A percentile compares a stretch with the other conserved stretches of the same genome.
These are phyloP conservation scores for Myzus persicae DNA, from an alignment of 1,140 invertebrate species.

Conservation along the genomic window DNA sequence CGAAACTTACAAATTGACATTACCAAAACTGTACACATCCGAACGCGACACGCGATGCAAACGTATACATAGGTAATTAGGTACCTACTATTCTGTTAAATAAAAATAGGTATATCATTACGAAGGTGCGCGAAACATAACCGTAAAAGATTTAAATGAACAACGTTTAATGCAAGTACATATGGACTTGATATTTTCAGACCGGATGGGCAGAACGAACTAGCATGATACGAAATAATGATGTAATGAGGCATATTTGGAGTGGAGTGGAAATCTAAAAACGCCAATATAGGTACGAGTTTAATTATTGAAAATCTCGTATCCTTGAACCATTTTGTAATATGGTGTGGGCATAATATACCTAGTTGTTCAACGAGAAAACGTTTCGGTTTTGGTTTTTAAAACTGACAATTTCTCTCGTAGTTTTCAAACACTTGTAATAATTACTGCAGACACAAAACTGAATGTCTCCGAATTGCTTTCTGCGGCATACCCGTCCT, in stretches of 20 bases:
- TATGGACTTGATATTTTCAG: neutral
- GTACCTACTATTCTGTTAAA: too few species aligned
- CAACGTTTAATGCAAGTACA: neutral
- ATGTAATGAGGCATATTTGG: neutral
- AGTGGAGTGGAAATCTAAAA: neutral
- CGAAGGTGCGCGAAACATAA: neutral
- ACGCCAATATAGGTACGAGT: neutral
- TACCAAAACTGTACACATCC: neutral
- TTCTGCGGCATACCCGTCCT: neutral
- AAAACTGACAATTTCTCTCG: neutral
- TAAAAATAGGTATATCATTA: neutral
- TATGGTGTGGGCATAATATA: neutral
- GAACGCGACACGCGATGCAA: neutral
- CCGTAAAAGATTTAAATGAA: neutral
- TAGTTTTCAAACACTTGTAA: too few species aligned
- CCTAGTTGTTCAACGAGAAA: neutral
- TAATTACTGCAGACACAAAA: neutral
- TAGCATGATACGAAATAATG: neutral
- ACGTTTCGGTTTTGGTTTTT: neutral
- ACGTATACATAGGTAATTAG: too few species aligned
- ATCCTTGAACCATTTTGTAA: neutral
- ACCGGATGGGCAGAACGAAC: neutral
- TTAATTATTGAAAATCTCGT: neutral
- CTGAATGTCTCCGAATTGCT: neutral
- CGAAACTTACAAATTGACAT: neutral